phyloP scores from a whole-genome alignment of 1,140 invertebrate species.

The Medauroidea extradentata region DNA sequence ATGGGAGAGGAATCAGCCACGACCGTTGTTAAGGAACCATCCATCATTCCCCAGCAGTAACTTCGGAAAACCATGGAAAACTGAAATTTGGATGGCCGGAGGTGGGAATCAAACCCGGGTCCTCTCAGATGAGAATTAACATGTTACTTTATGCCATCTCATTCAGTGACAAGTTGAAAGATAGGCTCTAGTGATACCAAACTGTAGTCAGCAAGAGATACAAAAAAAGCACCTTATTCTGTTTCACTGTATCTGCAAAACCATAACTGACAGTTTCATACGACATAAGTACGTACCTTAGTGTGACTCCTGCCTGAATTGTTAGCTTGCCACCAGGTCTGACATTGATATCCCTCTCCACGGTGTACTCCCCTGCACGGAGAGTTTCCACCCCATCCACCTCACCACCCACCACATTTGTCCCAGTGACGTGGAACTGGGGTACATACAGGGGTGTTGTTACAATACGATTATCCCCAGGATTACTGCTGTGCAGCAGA shows the following conservation, averaged over 20 bases:
- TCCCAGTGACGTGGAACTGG: constrained; percentile 61
- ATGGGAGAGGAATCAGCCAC: too few species aligned
- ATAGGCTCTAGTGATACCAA: too few species aligned
- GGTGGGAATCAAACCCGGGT: too few species aligned
- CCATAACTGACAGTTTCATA: too few species aligned
- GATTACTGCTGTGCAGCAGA: constrained; percentile 77
- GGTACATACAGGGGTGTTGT: constrained; percentile 68
- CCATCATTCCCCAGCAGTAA: too few species aligned
- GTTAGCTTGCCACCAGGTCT: constrained; percentile 81
- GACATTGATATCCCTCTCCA: constrained; percentile 87
- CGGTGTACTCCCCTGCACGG: constrained; percentile 72
- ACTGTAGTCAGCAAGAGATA: too few species aligned
- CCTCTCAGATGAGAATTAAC: background rate
- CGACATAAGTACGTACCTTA: constrained; percentile 59
- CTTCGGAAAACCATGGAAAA: too few species aligned
- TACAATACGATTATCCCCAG: constrained; percentile 70
- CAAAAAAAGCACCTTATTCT: too few species aligned
- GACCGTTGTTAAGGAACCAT: too few species aligned
- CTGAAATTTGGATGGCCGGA: too few species aligned
- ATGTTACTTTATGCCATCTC: background rate
- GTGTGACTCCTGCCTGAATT: constrained; percentile 78
- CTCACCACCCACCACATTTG: constrained; percentile 77
- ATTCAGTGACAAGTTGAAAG: background rate
- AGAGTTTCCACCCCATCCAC: constrained; percentile 81
- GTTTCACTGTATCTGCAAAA: too few species aligned